Conservation (phyloP, 1,140 invertebrate genomes). For the Pseudobourletiella spinata region DNA sequence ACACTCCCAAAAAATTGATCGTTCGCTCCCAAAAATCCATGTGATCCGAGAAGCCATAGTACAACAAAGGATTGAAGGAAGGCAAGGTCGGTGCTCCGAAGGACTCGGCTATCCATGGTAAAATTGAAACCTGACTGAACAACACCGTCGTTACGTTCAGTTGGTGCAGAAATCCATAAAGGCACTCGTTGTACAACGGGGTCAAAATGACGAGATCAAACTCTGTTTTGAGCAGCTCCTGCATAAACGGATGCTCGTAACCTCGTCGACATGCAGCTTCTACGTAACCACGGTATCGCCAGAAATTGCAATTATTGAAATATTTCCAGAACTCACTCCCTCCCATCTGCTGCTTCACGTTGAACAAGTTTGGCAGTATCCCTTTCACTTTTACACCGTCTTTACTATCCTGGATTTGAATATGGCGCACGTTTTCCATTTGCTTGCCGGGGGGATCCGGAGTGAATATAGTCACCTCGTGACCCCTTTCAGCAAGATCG, state of each 20-base stretch:
- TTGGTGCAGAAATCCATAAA: not conserved
- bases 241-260: not conserved
- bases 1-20: not conserved
- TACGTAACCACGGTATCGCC: not conserved
- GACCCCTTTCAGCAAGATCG: constrained; percentile 44
- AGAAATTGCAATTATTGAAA: not conserved
- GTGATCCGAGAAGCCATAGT: constrained; percentile 37
- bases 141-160: not conserved
- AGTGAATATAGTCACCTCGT: constrained; percentile 39
- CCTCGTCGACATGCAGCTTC: not conserved
- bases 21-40: constrained; percentile 43
- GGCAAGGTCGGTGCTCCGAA: not conserved
- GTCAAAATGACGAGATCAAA: not conserved
- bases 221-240: not conserved
- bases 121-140: not conserved
- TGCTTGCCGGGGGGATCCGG: not conserved
- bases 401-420: not conserved
- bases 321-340: too few relatives aligned
- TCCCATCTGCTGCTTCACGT: not conserved
- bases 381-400: not conserved
- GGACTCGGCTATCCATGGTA: not conserved
- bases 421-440: not conserved
- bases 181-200: not conserved
- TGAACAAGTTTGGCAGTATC: too few relatives aligned
- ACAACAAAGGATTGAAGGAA: constrained; percentile 36